phyloP scores from a whole-genome alignment of 2,113 vertebrate genomes.

The Leuciscus idus region DNA sequence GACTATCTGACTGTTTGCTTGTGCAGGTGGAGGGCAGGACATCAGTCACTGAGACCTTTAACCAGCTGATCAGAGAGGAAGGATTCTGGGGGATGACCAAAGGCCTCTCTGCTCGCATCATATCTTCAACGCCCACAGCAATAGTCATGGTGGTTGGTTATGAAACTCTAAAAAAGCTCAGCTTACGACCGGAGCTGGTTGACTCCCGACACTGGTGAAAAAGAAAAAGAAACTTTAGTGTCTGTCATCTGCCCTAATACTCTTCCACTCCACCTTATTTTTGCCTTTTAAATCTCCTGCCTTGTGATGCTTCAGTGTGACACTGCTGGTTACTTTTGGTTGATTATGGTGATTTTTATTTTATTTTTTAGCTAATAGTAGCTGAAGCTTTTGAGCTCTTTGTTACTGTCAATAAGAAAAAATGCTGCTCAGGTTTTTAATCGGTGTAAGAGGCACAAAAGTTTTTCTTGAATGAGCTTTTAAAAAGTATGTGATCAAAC shows the following conservation, averaged over 20 bases:
- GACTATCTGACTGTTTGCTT: not conserved
- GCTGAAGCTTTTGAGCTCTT: not conserved
- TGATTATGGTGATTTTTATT: not conserved
- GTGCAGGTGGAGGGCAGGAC: constrained; percentile 91
- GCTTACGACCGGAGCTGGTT: constrained; percentile 89
- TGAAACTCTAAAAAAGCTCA: constrained; percentile 95
- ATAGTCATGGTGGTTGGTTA: constrained; percentile 95
- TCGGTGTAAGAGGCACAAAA: not conserved
- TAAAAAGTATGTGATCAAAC: constrained; percentile 14
- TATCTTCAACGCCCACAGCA: constrained; percentile 90
- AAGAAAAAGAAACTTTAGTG: not conserved
- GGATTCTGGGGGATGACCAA: constrained; percentile 90
- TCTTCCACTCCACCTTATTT: not conserved
- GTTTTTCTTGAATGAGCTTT: not conserved
- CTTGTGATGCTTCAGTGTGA: constrained; percentile 32
- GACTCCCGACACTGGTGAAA: constrained; percentile 89
- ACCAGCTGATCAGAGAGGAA: constrained; percentile 90
- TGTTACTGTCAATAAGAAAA: not conserved
- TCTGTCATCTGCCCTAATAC: not conserved
- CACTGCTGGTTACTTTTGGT: not conserved
- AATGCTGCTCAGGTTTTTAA: constrained; percentile 35
- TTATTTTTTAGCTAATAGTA: not conserved
- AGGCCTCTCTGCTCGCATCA: constrained; percentile 93
- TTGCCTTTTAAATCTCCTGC: constrained; percentile 41
- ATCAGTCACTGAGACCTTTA: constrained; percentile 89